These are phyloP conservation scores for Caenorhabditis parvicauda DNA, from an alignment of 2,888 invertebrate species.

Conservation along the genomic window DNA sequence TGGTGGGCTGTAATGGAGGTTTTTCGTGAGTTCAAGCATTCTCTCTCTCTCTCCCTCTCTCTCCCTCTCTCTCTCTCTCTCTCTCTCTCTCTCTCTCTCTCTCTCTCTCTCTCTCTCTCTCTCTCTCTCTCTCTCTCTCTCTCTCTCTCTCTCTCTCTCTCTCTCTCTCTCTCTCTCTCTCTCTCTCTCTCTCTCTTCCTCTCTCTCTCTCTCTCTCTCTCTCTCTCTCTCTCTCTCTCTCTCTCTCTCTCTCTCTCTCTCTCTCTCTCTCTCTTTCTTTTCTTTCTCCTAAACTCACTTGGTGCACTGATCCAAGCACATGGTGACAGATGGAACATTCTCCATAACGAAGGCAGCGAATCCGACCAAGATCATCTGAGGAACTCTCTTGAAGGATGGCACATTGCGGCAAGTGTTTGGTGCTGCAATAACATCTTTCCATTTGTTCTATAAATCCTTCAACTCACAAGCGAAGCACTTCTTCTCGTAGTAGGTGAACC, in stretches of 20 bases:
- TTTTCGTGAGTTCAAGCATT: background rate
- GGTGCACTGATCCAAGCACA: slow-evolving; percentile 62
- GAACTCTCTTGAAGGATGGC: slow-evolving; percentile 59
- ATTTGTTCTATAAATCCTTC: background rate
- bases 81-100: background rate
- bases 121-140: background rate
- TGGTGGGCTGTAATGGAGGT: slow-evolving; percentile 50
- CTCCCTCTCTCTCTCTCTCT: background rate
- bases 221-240: slow-evolving; percentile 1
- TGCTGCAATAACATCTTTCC: slow-evolving; percentile 30
- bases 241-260: background rate
- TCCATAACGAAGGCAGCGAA: slow-evolving; percentile 63
- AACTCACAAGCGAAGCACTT: slow-evolving; percentile 61
- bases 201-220: background rate
- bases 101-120: background rate
- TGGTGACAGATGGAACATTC: slow-evolving; percentile 61
- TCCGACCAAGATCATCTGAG: slow-evolving; percentile 62
- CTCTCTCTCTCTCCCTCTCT: background rate
- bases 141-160: background rate
- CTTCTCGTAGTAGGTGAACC: slow-evolving; percentile 62
- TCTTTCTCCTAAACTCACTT: slow-evolving; percentile 33
- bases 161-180: background rate
- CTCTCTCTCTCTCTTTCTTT: background rate
- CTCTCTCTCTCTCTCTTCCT: background rate
- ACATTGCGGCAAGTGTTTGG: slow-evolving; percentile 60